Percentiles rank a stretch among this genome's conserved stretches.
phyloP scores from a whole-genome alignment of 2,888 invertebrate genomes.

The Protodeltote pygarga region DNA sequence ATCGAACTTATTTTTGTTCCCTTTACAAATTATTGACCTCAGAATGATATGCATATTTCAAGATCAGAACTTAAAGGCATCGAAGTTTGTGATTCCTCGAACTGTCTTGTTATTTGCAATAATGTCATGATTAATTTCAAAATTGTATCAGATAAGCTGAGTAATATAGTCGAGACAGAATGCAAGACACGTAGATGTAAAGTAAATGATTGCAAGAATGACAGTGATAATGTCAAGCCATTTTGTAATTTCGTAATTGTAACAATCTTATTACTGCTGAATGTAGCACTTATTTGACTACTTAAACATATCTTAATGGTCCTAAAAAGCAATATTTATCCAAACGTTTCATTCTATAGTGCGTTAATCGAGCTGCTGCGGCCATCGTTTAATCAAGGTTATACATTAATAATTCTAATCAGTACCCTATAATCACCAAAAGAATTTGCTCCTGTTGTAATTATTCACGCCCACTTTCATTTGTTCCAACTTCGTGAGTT shows the following conservation, averaged over 20 bases:
- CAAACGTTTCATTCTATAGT: too few relatives aligned
- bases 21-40: constrained; percentile 28
- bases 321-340: too few relatives aligned
- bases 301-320: too few relatives aligned
- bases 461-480: constrained; percentile 31
- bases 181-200: neutral
- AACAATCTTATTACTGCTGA: too few relatives aligned
- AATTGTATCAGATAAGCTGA: constrained; percentile 37
- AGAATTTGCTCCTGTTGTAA: constrained; percentile 17
- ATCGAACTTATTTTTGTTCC: constrained; percentile 18
- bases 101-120: constrained; percentile 50
- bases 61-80: constrained; percentile 41
- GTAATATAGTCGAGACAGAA: constrained; percentile 17
- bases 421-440: too few relatives aligned
- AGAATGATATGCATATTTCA: constrained; percentile 52
- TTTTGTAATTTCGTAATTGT: neutral
- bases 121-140: constrained; percentile 53
- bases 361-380: too few relatives aligned
- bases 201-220: constrained; percentile 2
- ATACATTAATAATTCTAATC: neutral
- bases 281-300: too few relatives aligned
- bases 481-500: constrained; percentile 41
- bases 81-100: constrained; percentile 36
- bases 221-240: neutral
- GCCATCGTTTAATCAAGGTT: constrained; percentile 16